Evolutionary conservation across 2,888 invertebrate genomes (phyloP), one percentile per base, ranked within the genome.

Genomic region (Colletes collaris): DNA sequence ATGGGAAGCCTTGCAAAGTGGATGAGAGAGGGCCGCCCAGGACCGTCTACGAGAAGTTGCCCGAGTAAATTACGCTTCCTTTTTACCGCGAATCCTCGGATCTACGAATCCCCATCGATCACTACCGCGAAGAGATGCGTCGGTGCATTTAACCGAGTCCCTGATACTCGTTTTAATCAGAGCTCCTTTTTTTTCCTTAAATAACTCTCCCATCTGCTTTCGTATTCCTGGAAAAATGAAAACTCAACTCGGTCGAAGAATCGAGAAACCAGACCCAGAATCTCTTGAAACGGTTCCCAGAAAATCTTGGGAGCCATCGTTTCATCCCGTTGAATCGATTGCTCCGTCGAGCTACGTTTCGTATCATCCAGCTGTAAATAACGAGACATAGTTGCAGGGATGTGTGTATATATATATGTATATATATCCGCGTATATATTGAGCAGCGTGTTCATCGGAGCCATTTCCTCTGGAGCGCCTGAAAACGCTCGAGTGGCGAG

Each of bases 1-100:
- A 89, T 84, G 82, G 83, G 88, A 89, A 89, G 83, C 84, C 88
- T 67, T 86, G 86, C 83, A 90, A 89, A 88, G 85, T 88, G 83
- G 82, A 89, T 84, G 87, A 86, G 82, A 83, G 82, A 83, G 68
- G 80, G 63, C 74, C 59, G 50, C 3, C 58, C 58, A 49, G 49
- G 49, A 74, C 68, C 73, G 76, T 35, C 73, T 60, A 65, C 55
- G 60, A 77, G 73, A 83, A 76, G 72, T 78, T 78, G 73, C 58
- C 59, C 79, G 55, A 81, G 71, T 82, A 84, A 84, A 84, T 86
- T 84, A 76, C 76, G 56, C 72, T 74, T 85, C 72, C 77, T 71
- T 80, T 66, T 76, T 69, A 62, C 44, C 35, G 49, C 44, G 64
- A 74, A 74, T 73, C 72, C 58, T n/a, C 46, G 55, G 55, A 58